A percentile compares a stretch with the other conserved stretches of the same genome.
Evolutionary conservation across 2,888 invertebrate genomes (phyloP).

Genomic region (Andrena haemorrhoa): DNA sequence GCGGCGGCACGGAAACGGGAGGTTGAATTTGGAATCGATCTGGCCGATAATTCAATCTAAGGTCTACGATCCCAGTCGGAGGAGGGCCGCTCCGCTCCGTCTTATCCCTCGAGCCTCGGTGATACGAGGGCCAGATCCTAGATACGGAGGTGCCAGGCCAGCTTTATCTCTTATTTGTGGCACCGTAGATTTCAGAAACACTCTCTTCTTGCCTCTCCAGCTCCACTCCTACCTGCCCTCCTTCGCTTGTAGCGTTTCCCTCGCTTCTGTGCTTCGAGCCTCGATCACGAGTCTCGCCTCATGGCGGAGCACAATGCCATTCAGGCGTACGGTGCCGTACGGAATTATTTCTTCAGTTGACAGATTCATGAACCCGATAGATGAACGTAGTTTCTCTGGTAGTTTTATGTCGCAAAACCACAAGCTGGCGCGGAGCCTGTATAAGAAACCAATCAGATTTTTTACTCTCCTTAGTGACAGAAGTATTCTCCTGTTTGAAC

Average conservation of each 20-base stretch:
- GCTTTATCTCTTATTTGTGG: constrained; percentile 80
- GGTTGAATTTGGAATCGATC: constrained; percentile 69
- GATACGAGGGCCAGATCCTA: constrained; percentile 71
- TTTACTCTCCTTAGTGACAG: no score
- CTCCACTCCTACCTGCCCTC: not conserved
- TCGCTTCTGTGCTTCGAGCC: constrained; percentile 8
- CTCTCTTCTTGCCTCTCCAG: constrained; percentile 17
- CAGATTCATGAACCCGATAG: no score
- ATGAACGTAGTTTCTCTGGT: no score
- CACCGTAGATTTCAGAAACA: constrained; percentile 74
- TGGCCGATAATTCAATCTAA: constrained; percentile 77
- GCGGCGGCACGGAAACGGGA: constrained; percentile 27
- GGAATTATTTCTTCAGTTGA: no score
- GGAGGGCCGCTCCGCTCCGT: constrained; percentile 50
- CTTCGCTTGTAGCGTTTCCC: not conserved
- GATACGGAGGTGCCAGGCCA: constrained; percentile 74
- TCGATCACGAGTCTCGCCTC: constrained; percentile 3
- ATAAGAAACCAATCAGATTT: no score
- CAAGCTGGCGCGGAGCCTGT: no score
- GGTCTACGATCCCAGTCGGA: constrained; percentile 43
- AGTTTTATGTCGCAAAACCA: no score
- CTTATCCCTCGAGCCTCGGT: constrained; percentile 63
- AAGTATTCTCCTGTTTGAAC: not conserved
- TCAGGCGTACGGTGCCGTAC: no score
- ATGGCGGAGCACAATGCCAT: no score